phyloP scores from a whole-genome alignment of 1,140 invertebrate genomes.

The Drosophila mauritiana region DNA sequence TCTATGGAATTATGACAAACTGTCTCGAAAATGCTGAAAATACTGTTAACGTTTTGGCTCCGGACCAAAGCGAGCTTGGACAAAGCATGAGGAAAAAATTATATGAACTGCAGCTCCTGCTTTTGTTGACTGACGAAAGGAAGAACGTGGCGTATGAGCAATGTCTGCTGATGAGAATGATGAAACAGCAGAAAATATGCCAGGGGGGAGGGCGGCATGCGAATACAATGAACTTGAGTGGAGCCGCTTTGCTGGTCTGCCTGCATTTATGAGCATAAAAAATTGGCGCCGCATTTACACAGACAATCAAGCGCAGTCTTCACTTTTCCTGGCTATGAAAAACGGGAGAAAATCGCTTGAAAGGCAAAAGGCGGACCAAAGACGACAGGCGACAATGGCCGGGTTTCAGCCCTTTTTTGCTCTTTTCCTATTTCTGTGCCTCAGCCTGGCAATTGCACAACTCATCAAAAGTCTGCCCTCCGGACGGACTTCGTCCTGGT shows the following conservation, averaged over 20 bases:
- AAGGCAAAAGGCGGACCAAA: constrained; percentile 50
- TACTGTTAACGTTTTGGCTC: constrained; percentile 76
- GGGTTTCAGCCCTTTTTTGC: constrained; percentile 30
- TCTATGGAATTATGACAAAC: constrained; percentile 82
- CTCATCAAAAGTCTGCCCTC: constrained; percentile 73
- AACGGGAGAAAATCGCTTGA: constrained; percentile 56
- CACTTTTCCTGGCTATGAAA: constrained; percentile 22
- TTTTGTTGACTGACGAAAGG: constrained; percentile 61
- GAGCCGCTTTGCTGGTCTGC: constrained; percentile 36
- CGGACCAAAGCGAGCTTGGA: constrained; percentile 42
- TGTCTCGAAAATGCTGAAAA: constrained; percentile 82
- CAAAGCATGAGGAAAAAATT: constrained; percentile 38
- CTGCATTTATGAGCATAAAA: constrained; percentile 82
- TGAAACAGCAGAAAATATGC: constrained; percentile 81
- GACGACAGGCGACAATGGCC: constrained; percentile 67
- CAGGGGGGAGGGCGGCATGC: constrained; percentile 48
- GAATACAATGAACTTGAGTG: constrained; percentile 80
- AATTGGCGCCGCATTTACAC: constrained; percentile 78
- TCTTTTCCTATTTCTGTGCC: constrained; percentile 17
- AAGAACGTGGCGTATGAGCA: constrained; percentile 78
- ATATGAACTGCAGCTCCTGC: constrained; percentile 61
- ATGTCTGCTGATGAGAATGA: constrained; percentile 81
- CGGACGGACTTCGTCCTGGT: constrained; percentile 6
- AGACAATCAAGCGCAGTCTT: constrained; percentile 61
- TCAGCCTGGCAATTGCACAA: constrained; percentile 65